Evolutionary conservation across 2,888 invertebrate genomes (phyloP), one percentile per base, ranked within the genome.

Genomic region (Pterostichus madidus): DNA sequence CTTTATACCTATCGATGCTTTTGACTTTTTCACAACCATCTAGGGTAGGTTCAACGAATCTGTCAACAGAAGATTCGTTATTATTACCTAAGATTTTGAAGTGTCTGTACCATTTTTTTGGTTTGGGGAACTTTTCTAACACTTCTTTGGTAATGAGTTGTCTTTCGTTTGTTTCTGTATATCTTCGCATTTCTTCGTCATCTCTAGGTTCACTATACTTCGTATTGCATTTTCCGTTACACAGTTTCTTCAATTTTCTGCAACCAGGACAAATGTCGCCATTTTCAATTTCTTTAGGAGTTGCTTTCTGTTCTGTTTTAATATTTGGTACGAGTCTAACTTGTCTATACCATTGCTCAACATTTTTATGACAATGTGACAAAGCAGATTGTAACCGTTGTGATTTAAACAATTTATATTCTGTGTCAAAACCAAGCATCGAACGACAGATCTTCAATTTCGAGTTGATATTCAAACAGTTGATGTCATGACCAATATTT

Each of bases 1-100:
- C 94, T 87, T 94, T 94, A 85, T 94, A 94, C 68, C 94, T 90
- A 86, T 94, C 94, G 88, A 94, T 94, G 84, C 94, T 94, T 89
- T 93, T 93, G 85, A 93, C 93, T 87, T 94, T 94, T 84, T 93
- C 93, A 78, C 92, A 92, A 82, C 91, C 90, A 88, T 94, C 94
- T 84, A 94, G 91, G 31, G 15, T 64, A 0, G 92, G 92, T 86
- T 92, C 92, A 10, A 53, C 53, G 10, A 80, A 39, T 78, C 59
- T 78, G 1, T 59, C 61, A n/a, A 53, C 52, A 24, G 80, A 17
- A 35, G 80, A 17, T 80, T 80, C 80, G 5, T 56, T 44, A 44
- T 53, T 53, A n/a, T 91, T 91, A 81, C 91, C 91, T 44, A 92
- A 86, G 5, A 92, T 88, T 86, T 92, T 93, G 76, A 93, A 89